Evolutionary conservation across 2,888 invertebrate genomes (phyloP), one percentile per base, ranked within the genome.

Genomic region (Zaprionus obscuricornis): DNA sequence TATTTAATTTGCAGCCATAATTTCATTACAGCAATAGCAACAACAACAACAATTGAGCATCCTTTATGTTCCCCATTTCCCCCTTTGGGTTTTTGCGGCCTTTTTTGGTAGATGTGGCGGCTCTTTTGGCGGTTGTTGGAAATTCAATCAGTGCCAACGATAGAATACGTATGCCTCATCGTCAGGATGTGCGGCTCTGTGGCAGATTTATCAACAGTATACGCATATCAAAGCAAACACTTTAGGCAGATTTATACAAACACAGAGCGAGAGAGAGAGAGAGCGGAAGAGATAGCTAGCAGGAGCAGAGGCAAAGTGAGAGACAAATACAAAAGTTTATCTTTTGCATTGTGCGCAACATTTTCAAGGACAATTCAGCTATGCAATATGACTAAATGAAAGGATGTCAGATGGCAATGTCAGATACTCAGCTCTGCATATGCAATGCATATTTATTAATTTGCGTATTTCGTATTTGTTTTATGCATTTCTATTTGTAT

Each of bases 161-260:
- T 33, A 47, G 46, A 52, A 58, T 36, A 22, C 27, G 27, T 3
- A 20, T 36, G 72, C 36, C 29, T 45, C 55, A 36, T 37, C 45
- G 64, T 26, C 39, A 40, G 69, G 67, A 62, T 50, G 42, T 60
- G 43, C 63, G 54, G 24, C 10, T n/a, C n/a, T n/a, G n/a, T n/a
- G n/a, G 51, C 56, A 17, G 37, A 45, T 57, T 77, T 84, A 77
- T 77, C 77, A 77, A 84, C 71, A 63, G 78, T 82, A 74, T 77
- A 74, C 73, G 78, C 66, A 85, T 79, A 72, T 79, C 85, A 82
- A 79, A 83, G 79, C 83, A 85, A 79, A 83, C 78, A 79, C 83
- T 78, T 79, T 83, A 62, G 73, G 43, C 76, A 83, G 60, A 83
- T 79, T 78, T 75, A 73, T 56, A n/a, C 11, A 10, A 1, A 20